Evolutionary conservation across 2,888 invertebrate species (phyloP).

Genomic region (Coleophora flavipennella): DNA sequence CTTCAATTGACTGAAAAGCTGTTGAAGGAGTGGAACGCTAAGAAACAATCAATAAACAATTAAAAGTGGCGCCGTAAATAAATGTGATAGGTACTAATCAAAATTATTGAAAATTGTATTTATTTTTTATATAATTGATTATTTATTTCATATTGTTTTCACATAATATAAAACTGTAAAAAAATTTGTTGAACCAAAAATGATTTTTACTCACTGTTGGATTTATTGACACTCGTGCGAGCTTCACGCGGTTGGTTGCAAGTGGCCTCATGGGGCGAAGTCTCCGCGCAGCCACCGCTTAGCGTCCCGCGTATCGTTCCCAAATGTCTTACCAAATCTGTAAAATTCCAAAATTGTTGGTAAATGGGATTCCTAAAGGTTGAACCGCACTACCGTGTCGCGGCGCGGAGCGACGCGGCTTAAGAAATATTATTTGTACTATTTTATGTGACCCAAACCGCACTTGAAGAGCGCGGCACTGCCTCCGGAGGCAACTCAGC

Average conservation of each 20-base stretch:
- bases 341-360: slow-evolving; percentile 15
- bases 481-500: no score
- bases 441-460: no score
- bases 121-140: neutral
- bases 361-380: no score
- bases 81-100: no score
- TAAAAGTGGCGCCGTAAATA: no score
- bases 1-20: slow-evolving; percentile 77
- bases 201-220: slow-evolving; percentile 18
- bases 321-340: slow-evolving; percentile 83
- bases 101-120: no score
- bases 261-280: slow-evolving; percentile 47
- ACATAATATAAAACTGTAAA: neutral
- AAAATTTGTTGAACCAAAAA: neutral
- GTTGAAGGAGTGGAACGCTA: slow-evolving; percentile 72
- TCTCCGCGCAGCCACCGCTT: slow-evolving; percentile 81
- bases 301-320: slow-evolving; percentile 80
- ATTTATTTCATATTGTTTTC: neutral
- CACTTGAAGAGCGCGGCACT: no score
- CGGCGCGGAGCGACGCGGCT: no score
- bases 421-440: no score
- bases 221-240: slow-evolving; percentile 16
- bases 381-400: no score
- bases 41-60: slow-evolving; percentile 22
- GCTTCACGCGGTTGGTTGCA: slow-evolving; percentile 8